These are phyloP conservation scores for Dicyrtomina minuta DNA, from an alignment of 2,888 invertebrate species.

Conservation along the genomic window DNA sequence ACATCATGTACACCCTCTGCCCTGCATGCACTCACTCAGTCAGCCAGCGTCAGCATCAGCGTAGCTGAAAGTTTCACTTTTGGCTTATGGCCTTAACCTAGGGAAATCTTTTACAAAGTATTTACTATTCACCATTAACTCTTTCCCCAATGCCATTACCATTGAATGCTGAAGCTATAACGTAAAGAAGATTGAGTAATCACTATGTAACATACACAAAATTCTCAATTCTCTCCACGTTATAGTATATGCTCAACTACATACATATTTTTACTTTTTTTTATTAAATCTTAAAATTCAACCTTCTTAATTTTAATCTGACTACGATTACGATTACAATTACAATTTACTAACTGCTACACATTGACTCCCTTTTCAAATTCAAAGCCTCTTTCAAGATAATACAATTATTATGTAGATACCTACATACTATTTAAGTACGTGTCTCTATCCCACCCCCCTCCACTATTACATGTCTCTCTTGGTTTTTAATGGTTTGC, in stretches of 20 bases:
- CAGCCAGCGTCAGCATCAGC: too few species aligned
- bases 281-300: background rate
- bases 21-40: background rate
- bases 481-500: too few species aligned
- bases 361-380: too few species aligned
- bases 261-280: background rate
- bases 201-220: background rate
- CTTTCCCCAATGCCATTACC: background rate
- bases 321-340: too few species aligned
- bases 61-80: constrained; percentile 9
- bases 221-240: background rate
- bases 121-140: constrained; percentile 13
- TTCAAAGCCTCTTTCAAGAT: too few species aligned
- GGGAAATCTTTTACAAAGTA: constrained; percentile 9
- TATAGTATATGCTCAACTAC: too few species aligned
- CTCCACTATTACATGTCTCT: too few species aligned
- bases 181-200: background rate
- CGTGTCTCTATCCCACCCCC: too few species aligned
- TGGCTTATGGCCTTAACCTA: constrained; percentile 27
- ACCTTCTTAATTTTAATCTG: background rate
- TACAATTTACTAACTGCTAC: too few species aligned
- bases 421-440: too few species aligned
- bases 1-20: background rate
- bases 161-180: too few species aligned
- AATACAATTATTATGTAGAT: too few species aligned